phyloP scores from a whole-genome alignment of 1,140 invertebrate species.

The Aphis gossypii region DNA sequence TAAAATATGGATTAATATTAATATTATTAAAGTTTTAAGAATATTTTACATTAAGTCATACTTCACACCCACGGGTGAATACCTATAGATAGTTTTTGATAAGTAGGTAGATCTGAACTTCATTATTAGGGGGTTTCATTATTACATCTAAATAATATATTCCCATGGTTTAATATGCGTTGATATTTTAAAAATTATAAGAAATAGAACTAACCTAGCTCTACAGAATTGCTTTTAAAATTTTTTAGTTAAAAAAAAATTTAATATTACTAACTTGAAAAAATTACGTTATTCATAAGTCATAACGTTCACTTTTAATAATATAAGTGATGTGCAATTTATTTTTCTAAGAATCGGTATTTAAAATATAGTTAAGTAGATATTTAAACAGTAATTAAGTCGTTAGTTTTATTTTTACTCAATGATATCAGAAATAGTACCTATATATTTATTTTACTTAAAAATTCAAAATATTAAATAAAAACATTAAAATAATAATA shows the following conservation, averaged over 20 bases:
- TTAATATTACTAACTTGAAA: too few relatives aligned
- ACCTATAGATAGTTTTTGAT: too few relatives aligned
- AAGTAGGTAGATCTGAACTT: too few relatives aligned
- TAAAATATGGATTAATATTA: background rate
- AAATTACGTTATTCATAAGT: background rate
- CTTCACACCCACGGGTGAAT: background rate
- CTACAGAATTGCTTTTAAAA: too few relatives aligned
- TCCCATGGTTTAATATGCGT: too few relatives aligned
- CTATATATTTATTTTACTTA: background rate
- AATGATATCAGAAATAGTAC: background rate
- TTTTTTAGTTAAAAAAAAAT: too few relatives aligned
- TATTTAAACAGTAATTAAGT: background rate
- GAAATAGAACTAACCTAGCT: too few relatives aligned
- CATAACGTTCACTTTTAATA: background rate
- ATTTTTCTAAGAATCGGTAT: background rate
- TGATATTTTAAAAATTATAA: too few relatives aligned
- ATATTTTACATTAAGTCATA: background rate
- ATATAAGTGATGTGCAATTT: background rate
- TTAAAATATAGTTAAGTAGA: background rate
- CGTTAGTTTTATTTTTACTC: background rate
- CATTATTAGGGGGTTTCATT: too few relatives aligned
- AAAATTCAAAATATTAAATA: background rate
- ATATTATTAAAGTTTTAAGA: background rate
- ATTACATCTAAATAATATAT: too few relatives aligned
- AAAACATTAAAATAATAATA: background rate